Conservation (phyloP, 2,113 vertebrate genomes). For the Glareola pratincola region DNA sequence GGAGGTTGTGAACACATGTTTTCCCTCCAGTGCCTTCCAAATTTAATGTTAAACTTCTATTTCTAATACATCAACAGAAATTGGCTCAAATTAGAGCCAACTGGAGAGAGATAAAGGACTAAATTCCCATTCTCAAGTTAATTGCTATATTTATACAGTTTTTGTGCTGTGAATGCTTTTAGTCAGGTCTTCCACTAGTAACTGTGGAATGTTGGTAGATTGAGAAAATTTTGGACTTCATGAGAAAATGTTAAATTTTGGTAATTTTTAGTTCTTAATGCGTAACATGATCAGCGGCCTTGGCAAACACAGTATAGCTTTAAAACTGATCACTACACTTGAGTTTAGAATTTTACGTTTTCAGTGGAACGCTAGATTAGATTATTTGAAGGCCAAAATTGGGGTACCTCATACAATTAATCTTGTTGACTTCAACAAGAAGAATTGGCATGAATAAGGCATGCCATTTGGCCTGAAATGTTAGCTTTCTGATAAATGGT, state of each 20-base stretch:
- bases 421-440: accelerated
- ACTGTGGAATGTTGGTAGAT: not conserved
- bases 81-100: not conserved
- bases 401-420: not conserved
- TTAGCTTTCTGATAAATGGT: not conserved
- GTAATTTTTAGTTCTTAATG: not conserved
- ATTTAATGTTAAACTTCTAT: not conserved
- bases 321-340: not conserved
- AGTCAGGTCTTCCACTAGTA: not conserved
- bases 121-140: not conserved
- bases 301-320: not conserved
- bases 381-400: not conserved
- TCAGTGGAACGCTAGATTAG: not conserved
- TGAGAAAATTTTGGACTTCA: not conserved
- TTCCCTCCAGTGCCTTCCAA: not conserved
- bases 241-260: not conserved
- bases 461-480: not conserved
- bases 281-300: not conserved
- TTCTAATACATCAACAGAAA: not conserved
- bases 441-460: not conserved
- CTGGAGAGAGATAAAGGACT: not conserved
- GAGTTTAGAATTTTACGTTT: not conserved
- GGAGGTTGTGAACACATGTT: not conserved
- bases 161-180: not conserved
- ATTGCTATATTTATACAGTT: not conserved